Base-by-base conservation (phyloP, 2,888 invertebrate genomes). In the Amphipyra tragopoginis region DNA sequence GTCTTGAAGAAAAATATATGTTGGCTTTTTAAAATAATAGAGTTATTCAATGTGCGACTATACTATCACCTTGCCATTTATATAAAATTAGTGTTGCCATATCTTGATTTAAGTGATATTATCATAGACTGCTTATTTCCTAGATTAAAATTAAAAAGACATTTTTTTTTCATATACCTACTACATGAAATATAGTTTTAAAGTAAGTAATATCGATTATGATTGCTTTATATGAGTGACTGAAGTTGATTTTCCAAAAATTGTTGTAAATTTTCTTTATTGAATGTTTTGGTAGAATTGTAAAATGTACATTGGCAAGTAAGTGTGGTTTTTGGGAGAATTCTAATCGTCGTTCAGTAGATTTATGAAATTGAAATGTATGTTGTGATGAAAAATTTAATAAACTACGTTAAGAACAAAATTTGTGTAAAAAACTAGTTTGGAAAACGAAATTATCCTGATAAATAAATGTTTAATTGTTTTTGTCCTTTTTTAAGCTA, bases 61-160 rank as follows among this genome's bases (percentile, higher is more conserved):
- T 56, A 61, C 60, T 57, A 59, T 75, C 63, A 65, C 73, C 79
- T 74, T 71, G 71, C 70, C 71, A 74, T 71, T 69, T 38, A 26
- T 48, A 61, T 67, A 67, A 71, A 47, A 38, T 62, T 56, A 79
- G 72, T 80, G 69, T 81, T 80, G 84, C 86, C 87, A 86, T 86
- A 86, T 85, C 81, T 75, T 75, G 49, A 75, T 80, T 79, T 87
- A 86, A 88, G 88, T 88, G 86, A 90, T 89, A 88, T 81, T 83
- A 79, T 64, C 65, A 88, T 88, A 88, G 90, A 90, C 91, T 90
- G 91, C 86, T 87, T 89, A 74, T 80, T 80, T 84, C 78, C 66
- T 82, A 82, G 72, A 72, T 75, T 38, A 73, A 75, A 73, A 66
- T 72, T 54, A 48, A 80, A 84, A 82, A 84, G 82, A 83, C 81